phyloP scores from a whole-genome alignment of 2,113 vertebrate species.

The Lepus timidus region DNA sequence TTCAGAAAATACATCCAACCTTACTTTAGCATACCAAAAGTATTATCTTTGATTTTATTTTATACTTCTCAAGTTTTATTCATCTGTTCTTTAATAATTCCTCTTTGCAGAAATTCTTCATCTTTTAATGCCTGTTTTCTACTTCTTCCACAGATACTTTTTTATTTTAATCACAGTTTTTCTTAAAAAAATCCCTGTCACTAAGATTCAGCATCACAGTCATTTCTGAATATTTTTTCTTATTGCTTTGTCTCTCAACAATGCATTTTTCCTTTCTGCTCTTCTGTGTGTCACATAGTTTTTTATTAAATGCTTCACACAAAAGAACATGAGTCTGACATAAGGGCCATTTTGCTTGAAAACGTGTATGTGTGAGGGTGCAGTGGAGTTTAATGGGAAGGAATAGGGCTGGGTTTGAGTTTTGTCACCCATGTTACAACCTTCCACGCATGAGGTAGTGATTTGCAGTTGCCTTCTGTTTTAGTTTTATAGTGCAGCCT shows the following conservation, averaged over 20 bases:
- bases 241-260: neutral
- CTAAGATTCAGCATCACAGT: neutral
- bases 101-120: neutral
- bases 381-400: neutral
- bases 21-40: neutral
- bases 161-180: neutral
- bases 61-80: neutral
- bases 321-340: neutral
- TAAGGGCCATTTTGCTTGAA: neutral
- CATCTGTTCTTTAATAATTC: neutral
- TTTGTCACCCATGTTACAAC: neutral
- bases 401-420: neutral
- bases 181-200: neutral
- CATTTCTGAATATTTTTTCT: neutral
- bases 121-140: neutral
- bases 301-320: conserved; percentile 8
- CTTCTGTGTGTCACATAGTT: neutral
- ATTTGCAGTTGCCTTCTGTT: neutral
- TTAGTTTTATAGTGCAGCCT: neutral
- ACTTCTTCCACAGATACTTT: neutral
- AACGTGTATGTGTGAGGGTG: neutral
- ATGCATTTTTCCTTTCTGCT: neutral
- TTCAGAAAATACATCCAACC: neutral
- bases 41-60: neutral
- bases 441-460: neutral